A percentile compares a stretch with the other conserved stretches of the same genome.
These are phyloP conservation scores for Amblyopsis rosae DNA, from an alignment of 2,113 vertebrate species.

Conservation along the genomic window DNA sequence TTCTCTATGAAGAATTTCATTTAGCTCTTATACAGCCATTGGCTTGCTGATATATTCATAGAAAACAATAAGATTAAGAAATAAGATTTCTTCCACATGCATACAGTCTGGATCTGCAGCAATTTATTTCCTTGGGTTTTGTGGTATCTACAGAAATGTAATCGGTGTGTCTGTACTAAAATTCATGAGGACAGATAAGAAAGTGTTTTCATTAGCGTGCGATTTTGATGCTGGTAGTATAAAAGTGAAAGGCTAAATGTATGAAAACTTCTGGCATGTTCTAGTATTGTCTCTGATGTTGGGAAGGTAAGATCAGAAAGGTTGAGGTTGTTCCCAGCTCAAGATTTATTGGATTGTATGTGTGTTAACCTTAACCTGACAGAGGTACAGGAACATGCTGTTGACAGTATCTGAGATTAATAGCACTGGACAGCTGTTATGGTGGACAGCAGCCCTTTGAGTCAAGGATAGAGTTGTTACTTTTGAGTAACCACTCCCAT, in stretches of 20 bases:
- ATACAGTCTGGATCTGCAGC: conserved; percentile 53
- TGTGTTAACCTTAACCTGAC: not conserved
- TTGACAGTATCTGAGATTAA: not conserved
- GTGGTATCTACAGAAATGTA: conserved; percentile 67
- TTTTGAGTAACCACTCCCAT: too few species aligned
- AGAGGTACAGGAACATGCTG: not conserved
- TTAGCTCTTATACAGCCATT: conserved; percentile 33
- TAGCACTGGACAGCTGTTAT: too few species aligned
- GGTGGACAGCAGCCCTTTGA: too few species aligned
- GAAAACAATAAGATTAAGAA: conserved; percentile 72
- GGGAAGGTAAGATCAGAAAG: conserved; percentile 9
- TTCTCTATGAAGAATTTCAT: conserved; percentile 47
- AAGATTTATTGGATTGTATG: not conserved
- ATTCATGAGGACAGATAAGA: conserved; percentile 73
- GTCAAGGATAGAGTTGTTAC: too few species aligned
- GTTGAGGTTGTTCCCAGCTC: not conserved
- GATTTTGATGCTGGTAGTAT: conserved; percentile 43
- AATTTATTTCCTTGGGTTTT: conserved; percentile 52
- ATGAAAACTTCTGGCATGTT: conserved; percentile 32
- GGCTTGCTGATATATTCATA: conserved; percentile 72
- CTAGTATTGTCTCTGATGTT: conserved; percentile 31
- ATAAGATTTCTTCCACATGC: conserved; percentile 60
- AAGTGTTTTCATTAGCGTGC: conserved; percentile 47
- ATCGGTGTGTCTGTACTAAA: conserved; percentile 68
- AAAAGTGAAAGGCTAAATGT: conserved; percentile 21